These are phyloP conservation scores for Lethrus apterus DNA, from an alignment of 1,140 invertebrate genomes.

Conservation along the genomic window DNA sequence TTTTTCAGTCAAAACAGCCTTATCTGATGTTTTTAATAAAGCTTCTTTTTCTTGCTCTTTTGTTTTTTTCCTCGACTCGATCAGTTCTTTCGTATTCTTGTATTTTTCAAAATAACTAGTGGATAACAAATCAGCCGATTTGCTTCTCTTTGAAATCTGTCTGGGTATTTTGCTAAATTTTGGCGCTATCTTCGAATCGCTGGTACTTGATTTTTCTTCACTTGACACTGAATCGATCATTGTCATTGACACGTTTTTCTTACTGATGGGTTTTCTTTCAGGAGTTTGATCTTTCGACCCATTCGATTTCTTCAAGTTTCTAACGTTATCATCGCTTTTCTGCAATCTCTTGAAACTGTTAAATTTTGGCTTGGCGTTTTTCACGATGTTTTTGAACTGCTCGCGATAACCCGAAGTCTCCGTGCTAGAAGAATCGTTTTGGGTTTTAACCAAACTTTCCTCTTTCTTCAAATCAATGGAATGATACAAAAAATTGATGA, in stretches of 20 bases:
- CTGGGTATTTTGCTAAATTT: conserved; percentile 1
- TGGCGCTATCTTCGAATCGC: too few relatives aligned
- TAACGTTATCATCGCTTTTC: too few relatives aligned
- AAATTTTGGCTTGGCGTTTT: conserved; percentile 6
- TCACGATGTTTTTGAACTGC: conserved; percentile 10
- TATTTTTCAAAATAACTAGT: conserved; percentile 8
- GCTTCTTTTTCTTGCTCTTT: too few relatives aligned
- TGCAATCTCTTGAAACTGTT: neutral
- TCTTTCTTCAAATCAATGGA: neutral
- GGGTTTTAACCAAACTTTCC: neutral
- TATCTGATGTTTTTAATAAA: too few relatives aligned
- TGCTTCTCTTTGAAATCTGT: conserved; percentile 3
- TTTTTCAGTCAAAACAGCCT: too few relatives aligned
- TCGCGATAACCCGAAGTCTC: conserved; percentile 4
- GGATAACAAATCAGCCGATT: conserved; percentile 6
- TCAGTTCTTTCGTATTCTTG: neutral
- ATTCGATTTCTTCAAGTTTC: too few relatives aligned
- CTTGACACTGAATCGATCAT: too few relatives aligned
- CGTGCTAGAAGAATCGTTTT: neutral
- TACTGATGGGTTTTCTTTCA: conserved; percentile 11
- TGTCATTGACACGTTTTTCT: conserved; percentile 23
- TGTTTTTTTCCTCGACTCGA: too few relatives aligned
- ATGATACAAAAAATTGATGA: conserved; percentile 2
- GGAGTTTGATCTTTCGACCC: conserved; percentile 11
- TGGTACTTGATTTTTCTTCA: too few relatives aligned